Conservation (phyloP, 2,797 vertebrate species). For the Syngnathus rostellatus region DNA sequence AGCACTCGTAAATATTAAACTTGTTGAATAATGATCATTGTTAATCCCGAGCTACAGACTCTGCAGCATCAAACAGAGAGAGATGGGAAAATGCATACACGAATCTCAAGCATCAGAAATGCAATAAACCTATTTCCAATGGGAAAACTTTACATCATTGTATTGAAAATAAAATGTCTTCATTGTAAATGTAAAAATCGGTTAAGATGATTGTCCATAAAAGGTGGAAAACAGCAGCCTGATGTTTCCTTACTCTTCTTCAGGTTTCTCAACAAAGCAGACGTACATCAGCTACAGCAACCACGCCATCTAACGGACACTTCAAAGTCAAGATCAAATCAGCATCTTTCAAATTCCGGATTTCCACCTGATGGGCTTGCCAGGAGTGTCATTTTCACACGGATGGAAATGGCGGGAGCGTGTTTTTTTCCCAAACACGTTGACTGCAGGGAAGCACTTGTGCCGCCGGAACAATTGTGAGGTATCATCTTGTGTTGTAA, state of each 20-base stretch:
- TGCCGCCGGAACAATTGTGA: conserved; percentile 19
- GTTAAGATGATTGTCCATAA: too few species aligned
- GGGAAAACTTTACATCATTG: too few species aligned
- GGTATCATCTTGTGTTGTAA: conserved; percentile 43
- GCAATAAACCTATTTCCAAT: too few species aligned
- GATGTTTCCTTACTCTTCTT: conserved; percentile 48
- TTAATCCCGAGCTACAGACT: too few species aligned
- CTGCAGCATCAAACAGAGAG: too few species aligned
- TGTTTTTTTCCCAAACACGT: conserved; percentile 13
- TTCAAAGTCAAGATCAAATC: conserved; percentile 6
- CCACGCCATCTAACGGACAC: conserved; percentile 85
- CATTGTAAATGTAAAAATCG: too few species aligned
- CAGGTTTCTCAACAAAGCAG: conserved; percentile 92
- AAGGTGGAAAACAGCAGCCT: neutral
- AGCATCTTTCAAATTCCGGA: conserved; percentile 37
- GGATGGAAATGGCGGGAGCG: conserved; percentile 29
- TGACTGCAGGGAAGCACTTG: conserved; percentile 19
- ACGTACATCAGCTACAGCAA: conserved; percentile 99
- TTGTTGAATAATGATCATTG: neutral
- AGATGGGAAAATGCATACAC: too few species aligned
- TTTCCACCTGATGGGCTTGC: conserved; percentile 42
- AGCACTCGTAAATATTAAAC: neutral
- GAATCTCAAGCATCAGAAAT: too few species aligned
- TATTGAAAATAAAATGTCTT: too few species aligned
- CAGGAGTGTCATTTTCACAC: conserved; percentile 12